phyloP scores from a whole-genome alignment of 35 echinoderm and acorn worm genomes.

The Amphiura filiformis region DNA sequence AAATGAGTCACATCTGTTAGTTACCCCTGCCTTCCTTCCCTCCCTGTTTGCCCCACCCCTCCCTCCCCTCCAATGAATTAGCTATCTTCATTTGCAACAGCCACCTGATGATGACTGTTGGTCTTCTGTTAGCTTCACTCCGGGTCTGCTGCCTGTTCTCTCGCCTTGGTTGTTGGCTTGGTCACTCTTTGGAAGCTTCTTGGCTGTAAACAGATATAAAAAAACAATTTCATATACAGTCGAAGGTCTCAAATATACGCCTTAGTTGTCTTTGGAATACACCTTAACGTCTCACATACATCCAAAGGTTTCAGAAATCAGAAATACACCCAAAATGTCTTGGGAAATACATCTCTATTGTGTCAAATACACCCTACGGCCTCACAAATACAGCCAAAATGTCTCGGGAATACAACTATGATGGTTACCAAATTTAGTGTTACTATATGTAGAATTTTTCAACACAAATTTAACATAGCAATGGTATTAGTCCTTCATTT shows the following conservation, averaged over 20 bases:
- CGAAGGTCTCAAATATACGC: neutral
- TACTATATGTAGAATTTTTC: no score
- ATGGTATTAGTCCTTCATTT: no score
- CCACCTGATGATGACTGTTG: conserved; percentile 54
- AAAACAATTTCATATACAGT: no score
- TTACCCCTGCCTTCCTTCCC: no score
- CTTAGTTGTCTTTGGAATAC: neutral
- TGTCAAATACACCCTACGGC: neutral
- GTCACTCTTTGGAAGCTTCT: conserved; percentile 74
- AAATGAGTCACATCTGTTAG: no score
- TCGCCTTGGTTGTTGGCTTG: conserved; percentile 20
- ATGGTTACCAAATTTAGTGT: no score
- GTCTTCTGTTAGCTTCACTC: conserved; percentile 41
- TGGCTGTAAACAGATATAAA: conserved; percentile 29
- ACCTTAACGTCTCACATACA: neutral
- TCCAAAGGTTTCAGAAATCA: neutral
- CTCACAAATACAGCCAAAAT: neutral
- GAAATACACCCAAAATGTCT: neutral
- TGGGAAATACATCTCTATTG: neutral
- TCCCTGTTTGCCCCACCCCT: no score
- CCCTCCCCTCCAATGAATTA: no score
- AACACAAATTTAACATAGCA: no score
- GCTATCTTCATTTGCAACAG: conserved; percentile 48
- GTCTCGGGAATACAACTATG: no score
- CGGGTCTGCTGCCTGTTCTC: conserved; percentile 15